Conservation (phyloP, 2,113 vertebrate species). For the Rhynchomys soricoides region DNA sequence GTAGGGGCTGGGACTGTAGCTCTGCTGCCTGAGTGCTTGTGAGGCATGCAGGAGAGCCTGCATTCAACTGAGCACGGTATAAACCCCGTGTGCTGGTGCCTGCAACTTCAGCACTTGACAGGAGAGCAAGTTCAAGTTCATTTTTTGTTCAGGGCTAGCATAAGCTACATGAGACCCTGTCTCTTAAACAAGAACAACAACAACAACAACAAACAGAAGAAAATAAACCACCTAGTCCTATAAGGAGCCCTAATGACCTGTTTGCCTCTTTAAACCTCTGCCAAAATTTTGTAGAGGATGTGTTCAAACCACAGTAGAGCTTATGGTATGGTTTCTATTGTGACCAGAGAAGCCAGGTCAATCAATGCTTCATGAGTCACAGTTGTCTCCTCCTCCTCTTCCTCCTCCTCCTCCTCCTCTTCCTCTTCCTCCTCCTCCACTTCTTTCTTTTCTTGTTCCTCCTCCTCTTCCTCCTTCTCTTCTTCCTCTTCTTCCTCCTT, state of each 20-base stretch:
- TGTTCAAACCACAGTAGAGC: neutral
- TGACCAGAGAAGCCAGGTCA: neutral
- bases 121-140: neutral
- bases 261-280: too few relatives aligned
- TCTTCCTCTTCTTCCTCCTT: neutral
- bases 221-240: too few relatives aligned
- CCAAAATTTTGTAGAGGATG: neutral
- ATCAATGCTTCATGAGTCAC: neutral
- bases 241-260: neutral
- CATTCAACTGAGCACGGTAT: neutral
- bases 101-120: neutral
- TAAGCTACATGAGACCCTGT: neutral
- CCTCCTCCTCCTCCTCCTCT: neutral
- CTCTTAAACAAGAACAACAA: neutral
- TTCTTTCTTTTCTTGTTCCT: neutral
- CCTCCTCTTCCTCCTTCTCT: neutral
- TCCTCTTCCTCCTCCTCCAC: neutral
- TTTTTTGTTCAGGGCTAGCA: neutral
- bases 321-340: neutral
- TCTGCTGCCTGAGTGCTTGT: neutral
- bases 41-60: neutral
- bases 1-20: too few relatives aligned
- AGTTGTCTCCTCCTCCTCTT: too few relatives aligned
- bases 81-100: too few relatives aligned
- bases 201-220: neutral